Percentiles rank a stretch among this genome's conserved stretches.
Evolutionary conservation across 2,888 invertebrate species (phyloP).

Genomic region (Meloe dianella): DNA sequence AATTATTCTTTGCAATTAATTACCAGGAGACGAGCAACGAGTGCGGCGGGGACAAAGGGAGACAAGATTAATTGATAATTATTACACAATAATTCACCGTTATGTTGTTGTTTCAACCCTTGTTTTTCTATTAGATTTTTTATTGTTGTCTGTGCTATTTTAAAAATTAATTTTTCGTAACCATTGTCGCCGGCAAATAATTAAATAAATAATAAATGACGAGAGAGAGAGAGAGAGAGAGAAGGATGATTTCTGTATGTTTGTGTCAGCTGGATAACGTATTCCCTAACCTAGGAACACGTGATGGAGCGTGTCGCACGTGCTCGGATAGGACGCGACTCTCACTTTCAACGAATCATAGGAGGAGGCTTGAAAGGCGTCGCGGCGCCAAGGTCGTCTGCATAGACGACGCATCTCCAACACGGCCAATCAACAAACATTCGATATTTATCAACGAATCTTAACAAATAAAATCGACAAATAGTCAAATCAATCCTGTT

Average conservation of each 20-base stretch:
- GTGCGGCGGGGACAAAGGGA: neutral
- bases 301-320: slow-evolving; percentile 43
- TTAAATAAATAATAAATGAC: neutral
- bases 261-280: slow-evolving; percentile 14
- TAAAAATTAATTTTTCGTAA: neutral
- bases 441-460: slow-evolving; percentile 7
- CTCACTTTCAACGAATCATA: slow-evolving; percentile 48
- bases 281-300: slow-evolving; percentile 41
- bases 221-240: neutral
- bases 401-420: slow-evolving; percentile 32
- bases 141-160: neutral
- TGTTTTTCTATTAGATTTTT: neutral
- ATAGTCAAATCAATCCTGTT: neutral
- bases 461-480: neutral
- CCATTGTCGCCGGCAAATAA: neutral
- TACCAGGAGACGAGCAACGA: slow-evolving; percentile 1
- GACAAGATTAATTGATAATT: slow-evolving; percentile 18
- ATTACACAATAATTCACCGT: slow-evolving; percentile 16
- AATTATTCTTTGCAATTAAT: slow-evolving; percentile 18
- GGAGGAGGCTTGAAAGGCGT: slow-evolving; percentile 48
- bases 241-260: neutral
- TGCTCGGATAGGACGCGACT: slow-evolving; percentile 41
- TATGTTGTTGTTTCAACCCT: neutral
- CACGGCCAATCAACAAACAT: slow-evolving; percentile 21
- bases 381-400: slow-evolving; percentile 51